Evolutionary conservation across 2,797 vertebrate species (phyloP), one percentile per base, ranked within the genome.

Genomic region (Poecilia gillii): DNA sequence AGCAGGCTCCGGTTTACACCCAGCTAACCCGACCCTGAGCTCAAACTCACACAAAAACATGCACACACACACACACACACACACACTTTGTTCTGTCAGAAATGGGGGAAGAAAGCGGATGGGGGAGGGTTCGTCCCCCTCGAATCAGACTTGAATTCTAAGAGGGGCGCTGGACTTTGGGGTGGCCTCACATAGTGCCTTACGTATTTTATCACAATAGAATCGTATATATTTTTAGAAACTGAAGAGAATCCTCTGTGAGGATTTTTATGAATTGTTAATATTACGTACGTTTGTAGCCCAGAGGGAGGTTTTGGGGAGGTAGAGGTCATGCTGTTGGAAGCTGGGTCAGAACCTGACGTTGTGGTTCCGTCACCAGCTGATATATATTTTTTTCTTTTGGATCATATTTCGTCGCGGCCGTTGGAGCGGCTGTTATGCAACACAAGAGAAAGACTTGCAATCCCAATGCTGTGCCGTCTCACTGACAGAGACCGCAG

Each of bases 1-100:
- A 99, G 87, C 97, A 98, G 92, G 97, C 98, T 77, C 98, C 98
- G 0, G 97, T 99, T 78, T 99, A 99, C 96, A 99, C 98, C 79
- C 98, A 99, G 95, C 98, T 99, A 90, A 98, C 97, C 92, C 94
- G 98, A 74, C 98, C 98, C 53, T 99, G 90, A 97, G 94, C 9
- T 41, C 39, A 23, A 2, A 59, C 68, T 74, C n/a, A 82, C 84
- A 81, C 46, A 81, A 25, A 73, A 18, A 49, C 47, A 49, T 12
- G 73, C 68, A 75, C 33, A 70, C 47, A 75, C 62, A 75, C 33
- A 70, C 47, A 76, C 49, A 81, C 49, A 78, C 43, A 84, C 79
- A 85, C 74, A 77, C 79, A 77, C 71, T 23, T 55, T 55, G 23
- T 55, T 55, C 47, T 18, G 18, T 51, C 23, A 53, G 51, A 25